phyloP scores from a whole-genome alignment of 2,888 invertebrate genomes.

The Diplolepis rosae region DNA sequence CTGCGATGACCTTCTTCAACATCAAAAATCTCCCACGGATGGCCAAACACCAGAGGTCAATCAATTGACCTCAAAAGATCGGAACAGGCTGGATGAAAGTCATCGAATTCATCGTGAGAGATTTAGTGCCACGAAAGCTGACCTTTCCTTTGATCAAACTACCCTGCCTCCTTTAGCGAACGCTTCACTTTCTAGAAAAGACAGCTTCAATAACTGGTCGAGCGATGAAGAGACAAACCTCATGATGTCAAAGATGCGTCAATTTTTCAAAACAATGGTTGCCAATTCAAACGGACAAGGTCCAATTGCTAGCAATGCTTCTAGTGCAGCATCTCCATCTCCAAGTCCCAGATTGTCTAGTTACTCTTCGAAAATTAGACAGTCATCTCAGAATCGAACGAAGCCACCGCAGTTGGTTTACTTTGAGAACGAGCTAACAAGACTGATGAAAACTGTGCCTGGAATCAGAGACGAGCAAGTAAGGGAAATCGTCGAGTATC shows the following conservation, averaged over 20 bases:
- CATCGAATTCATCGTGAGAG: slow-evolving; percentile 41
- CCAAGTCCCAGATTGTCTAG: slow-evolving; percentile 74
- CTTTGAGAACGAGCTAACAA: slow-evolving; percentile 91
- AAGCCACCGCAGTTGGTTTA: slow-evolving; percentile 91
- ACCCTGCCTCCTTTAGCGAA: slow-evolving; percentile 55
- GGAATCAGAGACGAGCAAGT: slow-evolving; percentile 93
- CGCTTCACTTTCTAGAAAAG: slow-evolving; percentile 83
- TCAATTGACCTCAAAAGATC: slow-evolving; percentile 33
- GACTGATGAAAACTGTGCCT: slow-evolving; percentile 94
- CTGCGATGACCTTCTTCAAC: slow-evolving; percentile 88
- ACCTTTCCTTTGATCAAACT: slow-evolving; percentile 35
- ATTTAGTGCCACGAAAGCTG: slow-evolving; percentile 38
- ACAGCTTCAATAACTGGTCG: slow-evolving; percentile 95
- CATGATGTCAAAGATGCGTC: slow-evolving; percentile 96
- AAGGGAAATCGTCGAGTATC: slow-evolving; percentile 92
- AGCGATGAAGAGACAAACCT: slow-evolving; percentile 95
- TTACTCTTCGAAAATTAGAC: slow-evolving; percentile 57
- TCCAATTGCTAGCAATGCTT: slow-evolving; percentile 66
- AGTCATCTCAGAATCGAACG: slow-evolving; percentile 76
- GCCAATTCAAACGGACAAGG: slow-evolving; percentile 76
- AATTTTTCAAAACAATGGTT: slow-evolving; percentile 94
- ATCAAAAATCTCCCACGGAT: slow-evolving; percentile 72
- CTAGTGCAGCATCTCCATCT: slow-evolving; percentile 72
- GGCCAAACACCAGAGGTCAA: slow-evolving; percentile 37
- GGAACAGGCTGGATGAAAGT: slow-evolving; percentile 33